phyloP scores from a whole-genome alignment of 2,888 invertebrate species.

The Eupithecia abbreviata region DNA sequence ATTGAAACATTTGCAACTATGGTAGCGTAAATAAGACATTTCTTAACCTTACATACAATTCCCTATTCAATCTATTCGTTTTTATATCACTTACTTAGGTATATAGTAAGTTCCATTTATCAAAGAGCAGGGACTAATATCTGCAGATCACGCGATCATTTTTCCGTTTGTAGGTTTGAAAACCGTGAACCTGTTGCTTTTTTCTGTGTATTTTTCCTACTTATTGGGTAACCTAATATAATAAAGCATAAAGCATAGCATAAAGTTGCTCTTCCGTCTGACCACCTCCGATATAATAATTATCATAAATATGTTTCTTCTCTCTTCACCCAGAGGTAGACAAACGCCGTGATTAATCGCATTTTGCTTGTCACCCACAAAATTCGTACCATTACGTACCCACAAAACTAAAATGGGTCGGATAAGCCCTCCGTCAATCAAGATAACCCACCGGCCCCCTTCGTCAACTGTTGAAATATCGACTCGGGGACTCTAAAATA shows the following conservation, averaged over 20 bases:
- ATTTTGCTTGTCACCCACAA: conserved; percentile 17
- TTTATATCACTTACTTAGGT: neutral
- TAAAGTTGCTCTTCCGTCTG: neutral
- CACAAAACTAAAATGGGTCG: conserved; percentile 36
- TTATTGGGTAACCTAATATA: neutral
- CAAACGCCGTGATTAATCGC: conserved; percentile 25
- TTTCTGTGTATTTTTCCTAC: neutral
- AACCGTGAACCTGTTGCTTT: neutral
- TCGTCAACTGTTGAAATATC: conserved; percentile 43
- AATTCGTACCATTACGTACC: conserved; percentile 23
- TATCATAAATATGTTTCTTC: neutral
- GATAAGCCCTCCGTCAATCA: conserved; percentile 39
- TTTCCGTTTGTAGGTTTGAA: neutral
- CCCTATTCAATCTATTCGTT: neutral
- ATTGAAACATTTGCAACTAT: neutral
- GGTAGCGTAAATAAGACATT: neutral
- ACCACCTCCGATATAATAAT: neutral
- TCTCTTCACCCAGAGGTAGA: conserved; percentile 4
- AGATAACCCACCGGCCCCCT: conserved; percentile 38
- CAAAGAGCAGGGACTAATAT: neutral
- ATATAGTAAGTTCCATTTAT: neutral
- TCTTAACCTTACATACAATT: neutral
- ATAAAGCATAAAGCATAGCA: neutral
- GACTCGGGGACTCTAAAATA: conserved; percentile 38
- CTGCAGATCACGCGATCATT: conserved; percentile 6